Evolutionary conservation across 2,888 invertebrate genomes (phyloP).

Genomic region (Balanococcus diminutus): DNA sequence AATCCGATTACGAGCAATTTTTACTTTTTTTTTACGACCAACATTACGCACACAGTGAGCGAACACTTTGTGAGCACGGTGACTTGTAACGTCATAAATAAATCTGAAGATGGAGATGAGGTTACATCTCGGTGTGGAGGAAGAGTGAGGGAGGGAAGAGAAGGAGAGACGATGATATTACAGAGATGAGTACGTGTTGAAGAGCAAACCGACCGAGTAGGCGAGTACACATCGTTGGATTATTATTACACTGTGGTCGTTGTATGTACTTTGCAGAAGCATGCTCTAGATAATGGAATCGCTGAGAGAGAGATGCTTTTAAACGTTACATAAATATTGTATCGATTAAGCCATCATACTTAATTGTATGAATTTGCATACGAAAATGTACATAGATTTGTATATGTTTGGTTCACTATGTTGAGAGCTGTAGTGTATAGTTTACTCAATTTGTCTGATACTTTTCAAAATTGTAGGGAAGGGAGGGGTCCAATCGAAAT

Average conservation of each 20-base stretch:
- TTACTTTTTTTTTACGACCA: background rate
- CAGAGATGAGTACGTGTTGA: background rate
- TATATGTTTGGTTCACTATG: background rate
- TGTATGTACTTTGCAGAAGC: background rate
- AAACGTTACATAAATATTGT: background rate
- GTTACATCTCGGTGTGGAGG: background rate
- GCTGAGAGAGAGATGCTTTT: background rate
- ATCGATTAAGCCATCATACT: background rate
- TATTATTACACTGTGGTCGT: background rate
- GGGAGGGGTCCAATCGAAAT: too few relatives aligned
- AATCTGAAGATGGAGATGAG: background rate
- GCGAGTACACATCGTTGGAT: background rate
- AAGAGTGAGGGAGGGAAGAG: background rate
- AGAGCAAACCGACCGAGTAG: background rate
- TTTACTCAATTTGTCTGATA: too few relatives aligned
- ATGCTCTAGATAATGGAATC: background rate
- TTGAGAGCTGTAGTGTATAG: too few relatives aligned
- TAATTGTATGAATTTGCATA: constrained; percentile 14
- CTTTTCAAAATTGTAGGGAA: too few relatives aligned
- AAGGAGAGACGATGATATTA: background rate
- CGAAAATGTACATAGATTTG: background rate
- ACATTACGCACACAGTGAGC: background rate
- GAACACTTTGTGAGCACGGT: background rate
- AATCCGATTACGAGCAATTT: background rate
- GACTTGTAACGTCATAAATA: constrained; percentile 16